A percentile compares a stretch with the other conserved stretches of the same genome.
Conservation (phyloP, 2,888 invertebrate species). For the Copidosoma aretas region DNA sequence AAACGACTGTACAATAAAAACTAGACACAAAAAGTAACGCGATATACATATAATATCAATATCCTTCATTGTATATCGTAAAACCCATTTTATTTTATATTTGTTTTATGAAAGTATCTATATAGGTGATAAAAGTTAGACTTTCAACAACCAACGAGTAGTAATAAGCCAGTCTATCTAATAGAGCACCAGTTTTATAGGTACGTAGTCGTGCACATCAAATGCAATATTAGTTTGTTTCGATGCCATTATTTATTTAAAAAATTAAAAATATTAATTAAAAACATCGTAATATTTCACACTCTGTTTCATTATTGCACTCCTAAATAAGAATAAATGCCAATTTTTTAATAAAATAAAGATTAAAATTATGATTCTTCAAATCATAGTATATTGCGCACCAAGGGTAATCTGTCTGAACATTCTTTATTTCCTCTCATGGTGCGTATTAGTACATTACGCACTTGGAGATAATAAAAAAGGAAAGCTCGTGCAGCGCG, state of each 20-base stretch:
- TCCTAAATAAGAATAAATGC: conserved; percentile 9
- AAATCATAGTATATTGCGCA: too few species aligned
- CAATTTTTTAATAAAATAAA: conserved; percentile 10
- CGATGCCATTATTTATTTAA: conserved; percentile 18
- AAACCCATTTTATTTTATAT: conserved; percentile 3
- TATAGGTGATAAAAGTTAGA: conserved; percentile 20
- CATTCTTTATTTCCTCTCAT: too few species aligned
- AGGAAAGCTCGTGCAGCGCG: too few species aligned
- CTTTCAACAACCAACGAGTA: conserved; percentile 34
- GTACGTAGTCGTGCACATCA: conserved; percentile 29
- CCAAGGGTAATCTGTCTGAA: too few species aligned
- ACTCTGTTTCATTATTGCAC: conserved; percentile 34
- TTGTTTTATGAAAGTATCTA: conserved; percentile 19
- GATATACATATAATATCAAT: conserved; percentile 8
- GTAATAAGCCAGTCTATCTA: conserved; percentile 21
- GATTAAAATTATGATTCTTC: conserved; percentile 3
- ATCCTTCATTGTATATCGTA: conserved; percentile 28
- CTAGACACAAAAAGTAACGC: conserved; percentile 17
- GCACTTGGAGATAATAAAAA: too few species aligned
- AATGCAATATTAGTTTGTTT: conserved; percentile 24
- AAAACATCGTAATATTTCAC: conserved; percentile 6
- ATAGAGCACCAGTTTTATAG: conserved; percentile 36
- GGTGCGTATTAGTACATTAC: too few species aligned
- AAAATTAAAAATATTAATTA: conserved; percentile 9
- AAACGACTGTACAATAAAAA: conserved; percentile 23